Conservation (phyloP, 1,140 invertebrate species). For the Druon quercuslanigerum region DNA sequence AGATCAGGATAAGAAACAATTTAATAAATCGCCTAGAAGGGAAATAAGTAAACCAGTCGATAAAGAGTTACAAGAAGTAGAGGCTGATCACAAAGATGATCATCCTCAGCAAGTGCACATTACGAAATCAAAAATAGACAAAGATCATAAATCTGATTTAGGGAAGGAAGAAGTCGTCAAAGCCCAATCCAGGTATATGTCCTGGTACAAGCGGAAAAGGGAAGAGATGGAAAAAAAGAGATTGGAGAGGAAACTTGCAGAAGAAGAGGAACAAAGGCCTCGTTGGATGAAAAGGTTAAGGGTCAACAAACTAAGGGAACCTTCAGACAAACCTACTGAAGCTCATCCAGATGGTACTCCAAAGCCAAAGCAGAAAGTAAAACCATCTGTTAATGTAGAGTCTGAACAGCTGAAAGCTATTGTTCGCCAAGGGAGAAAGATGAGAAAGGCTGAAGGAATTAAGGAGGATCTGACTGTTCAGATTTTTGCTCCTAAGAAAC, state of each 20-base stretch:
- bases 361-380: constrained; percentile 57
- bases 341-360: constrained; percentile 55
- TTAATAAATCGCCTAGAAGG: not conserved
- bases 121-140: not conserved
- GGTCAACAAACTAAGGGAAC: constrained; percentile 44
- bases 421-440: constrained; percentile 67
- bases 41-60: constrained; percentile 32
- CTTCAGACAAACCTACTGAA: constrained; percentile 44
- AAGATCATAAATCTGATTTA: not conserved
- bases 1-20: not conserved
- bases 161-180: constrained; percentile 36
- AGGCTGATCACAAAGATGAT: not conserved
- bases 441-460: constrained; percentile 57
- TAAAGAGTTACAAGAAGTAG: constrained; percentile 31
- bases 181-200: constrained; percentile 75
- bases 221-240: constrained; percentile 65
- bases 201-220: constrained; percentile 75
- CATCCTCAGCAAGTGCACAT: not conserved
- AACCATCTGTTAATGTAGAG: constrained; percentile 70
- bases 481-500: constrained; percentile 64
- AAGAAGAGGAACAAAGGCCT: constrained; percentile 62
- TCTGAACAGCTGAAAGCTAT: constrained; percentile 73
- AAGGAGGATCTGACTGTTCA: constrained; percentile 65
- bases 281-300: constrained; percentile 60
- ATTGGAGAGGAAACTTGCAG: constrained; percentile 55